Base-by-base conservation (phyloP, 1,140 invertebrate species). In the Nasonia longicornis region DNA sequence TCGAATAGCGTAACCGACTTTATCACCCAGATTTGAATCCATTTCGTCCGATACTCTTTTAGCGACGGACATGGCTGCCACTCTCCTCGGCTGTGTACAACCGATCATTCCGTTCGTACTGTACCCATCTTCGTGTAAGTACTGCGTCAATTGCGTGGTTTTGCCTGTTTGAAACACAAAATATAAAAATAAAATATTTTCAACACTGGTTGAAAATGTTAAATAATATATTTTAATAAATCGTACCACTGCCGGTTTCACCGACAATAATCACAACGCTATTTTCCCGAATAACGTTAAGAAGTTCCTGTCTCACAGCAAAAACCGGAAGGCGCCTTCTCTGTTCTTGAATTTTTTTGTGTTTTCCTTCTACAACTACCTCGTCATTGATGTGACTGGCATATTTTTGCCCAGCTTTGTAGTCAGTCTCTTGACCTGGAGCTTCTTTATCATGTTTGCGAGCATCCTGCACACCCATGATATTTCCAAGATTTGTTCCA, bases 31-130 rank as follows among this genome's bases (percentile, higher is more conserved):
- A 84, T 95, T 94, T 1, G 96, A 96, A 38, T 93, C 93, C 97
- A 99, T 99, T 93, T 99, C 99, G 90, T 99, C 98, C 35, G 98
- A 96, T 3, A 99, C 99, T 87, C 99, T 94, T 91, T 99, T 99
- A 3, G 99, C 99, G 8, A 99, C 98, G 10, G 97, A 98, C 98
- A 99, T 99, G 58, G 98, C 98, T 66, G 99, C 98, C 0, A 99
- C 97, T 87, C 98, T 92, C 72, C 98, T 91, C 0, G 98, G 98
- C 87, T 96, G 95, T 0, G 98, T 99, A 88, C 97, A 99, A 0
- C 98, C 98, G 83, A 99, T 97, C 93, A 98, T 97, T 11, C 98
- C 98, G 84, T 94, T 93, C 83, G 94, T 94, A 84, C 96, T 98
- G 91, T 98, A 99, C 2, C 98, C 98, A 85, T 99, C 98, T 92